Evolutionary conservation across 2,797 vertebrate genomes (phyloP).

Genomic region (Argyrosomus regius): DNA sequence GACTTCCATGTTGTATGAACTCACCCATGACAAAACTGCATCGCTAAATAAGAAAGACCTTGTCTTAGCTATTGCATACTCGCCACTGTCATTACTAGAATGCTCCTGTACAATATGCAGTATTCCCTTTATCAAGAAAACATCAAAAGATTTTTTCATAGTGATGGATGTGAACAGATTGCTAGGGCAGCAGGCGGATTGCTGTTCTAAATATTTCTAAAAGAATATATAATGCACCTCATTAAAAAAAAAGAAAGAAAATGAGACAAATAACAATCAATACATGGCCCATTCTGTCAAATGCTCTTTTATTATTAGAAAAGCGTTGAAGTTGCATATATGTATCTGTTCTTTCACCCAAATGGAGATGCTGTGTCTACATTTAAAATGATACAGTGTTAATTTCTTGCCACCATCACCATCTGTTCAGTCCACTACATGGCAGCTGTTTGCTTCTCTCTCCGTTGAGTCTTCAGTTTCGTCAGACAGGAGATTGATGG

Average conservation of each 20-base stretch:
- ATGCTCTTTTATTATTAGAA: slow-evolving; percentile 31
- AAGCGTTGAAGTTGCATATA: slow-evolving; percentile 35
- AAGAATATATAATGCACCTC: slow-evolving; percentile 36
- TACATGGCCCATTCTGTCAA: slow-evolving; percentile 18
- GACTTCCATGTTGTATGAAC: background rate
- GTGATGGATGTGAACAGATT: slow-evolving; percentile 37
- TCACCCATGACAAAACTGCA: slow-evolving; percentile 12
- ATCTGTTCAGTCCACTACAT: slow-evolving; percentile 73
- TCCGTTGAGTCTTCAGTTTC: slow-evolving; percentile 74
- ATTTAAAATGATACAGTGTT: slow-evolving; percentile 71
- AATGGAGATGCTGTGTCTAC: slow-evolving; percentile 51
- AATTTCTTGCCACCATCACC: slow-evolving; percentile 68
- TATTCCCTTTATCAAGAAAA: slow-evolving; percentile 41
- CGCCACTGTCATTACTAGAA: slow-evolving; percentile 9
- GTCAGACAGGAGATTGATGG: slow-evolving; percentile 66
- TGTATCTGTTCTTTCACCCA: slow-evolving; percentile 23
- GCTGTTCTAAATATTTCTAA: slow-evolving; percentile 41
- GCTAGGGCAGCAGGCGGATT: background rate
- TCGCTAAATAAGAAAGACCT: slow-evolving; percentile 21
- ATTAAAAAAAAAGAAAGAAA: slow-evolving; percentile 1
- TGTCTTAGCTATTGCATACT: background rate
- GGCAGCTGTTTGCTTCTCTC: slow-evolving; percentile 76
- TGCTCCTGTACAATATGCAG: slow-evolving; percentile 5
- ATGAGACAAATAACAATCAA: slow-evolving; percentile 3
- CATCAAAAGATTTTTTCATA: slow-evolving; percentile 37